Evolutionary conservation across 1,140 invertebrate genomes (phyloP), one percentile per base, ranked within the genome.

Genomic region (Megalopta genalis): DNA sequence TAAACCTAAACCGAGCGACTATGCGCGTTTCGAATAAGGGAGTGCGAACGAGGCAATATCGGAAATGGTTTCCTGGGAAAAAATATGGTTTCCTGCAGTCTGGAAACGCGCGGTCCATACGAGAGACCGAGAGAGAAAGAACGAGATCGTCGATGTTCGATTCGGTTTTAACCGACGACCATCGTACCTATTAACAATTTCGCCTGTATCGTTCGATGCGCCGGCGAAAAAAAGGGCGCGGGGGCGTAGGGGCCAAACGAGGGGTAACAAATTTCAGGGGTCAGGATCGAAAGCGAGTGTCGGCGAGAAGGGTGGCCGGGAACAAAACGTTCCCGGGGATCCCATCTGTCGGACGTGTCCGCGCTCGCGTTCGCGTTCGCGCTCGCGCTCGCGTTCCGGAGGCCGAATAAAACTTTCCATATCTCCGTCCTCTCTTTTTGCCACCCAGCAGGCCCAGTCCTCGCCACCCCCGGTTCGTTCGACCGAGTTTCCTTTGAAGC

Each of bases 151-250:
- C 37, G 59, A 78, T 18, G 65, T 77, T 42, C 76, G 76, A 77
- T 72, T 72, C 23, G 18, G 32, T 39, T 78, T 72, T 78, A 78
- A 70, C 49, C 68, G 16, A 8, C 46, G 59, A 10, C 59, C 59
- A 23, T 18, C 46, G 46, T 46, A 57, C 32, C 76, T 72, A 78
- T 78, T 72, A 78, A 78, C 60, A 78, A 78, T 42, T 64, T 64
- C 32, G 23, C 49, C 42, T 25, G 68, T 52, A 64, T 57, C 64
- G 68, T 77, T 63, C 32, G 46, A 52, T 16, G 14, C 3, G 18
- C 10, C 23, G 32, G 37, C 10, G 21, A 18, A 42, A 64, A 63
- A 59, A 66, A 42, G 39, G 39, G 39, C 39, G 39, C 5, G 39
- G 12, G 5, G 39, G 39, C 9, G 39, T 1, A 42, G 39, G 39